Conservation (phyloP, 2,888 invertebrate species). For the Dicroscelio sp. region DNA sequence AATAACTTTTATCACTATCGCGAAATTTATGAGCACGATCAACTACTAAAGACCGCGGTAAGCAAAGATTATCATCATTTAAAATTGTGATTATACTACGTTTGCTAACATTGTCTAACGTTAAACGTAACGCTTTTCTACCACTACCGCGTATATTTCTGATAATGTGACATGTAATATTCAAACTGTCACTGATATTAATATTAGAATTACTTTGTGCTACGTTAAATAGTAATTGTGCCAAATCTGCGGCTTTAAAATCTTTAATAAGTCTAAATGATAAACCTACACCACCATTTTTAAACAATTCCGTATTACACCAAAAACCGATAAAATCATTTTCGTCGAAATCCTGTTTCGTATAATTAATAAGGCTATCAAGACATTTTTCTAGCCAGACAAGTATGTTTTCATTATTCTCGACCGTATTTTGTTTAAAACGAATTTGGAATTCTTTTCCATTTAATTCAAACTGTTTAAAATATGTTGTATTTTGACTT, state of each 20-base stretch:
- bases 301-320: background rate
- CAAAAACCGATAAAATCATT: background rate
- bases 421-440: no score
- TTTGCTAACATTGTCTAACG: background rate
- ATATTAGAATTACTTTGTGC: background rate
- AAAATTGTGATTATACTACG: background rate
- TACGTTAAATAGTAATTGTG: background rate
- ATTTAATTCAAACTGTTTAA: no score
- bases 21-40: background rate
- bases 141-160: background rate
- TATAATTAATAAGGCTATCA: no score
- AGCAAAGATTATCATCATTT: constrained; percentile 15
- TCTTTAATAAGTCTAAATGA: background rate
- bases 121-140: background rate
- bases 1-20: background rate
- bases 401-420: no score
- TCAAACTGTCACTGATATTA: background rate
- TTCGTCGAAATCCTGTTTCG: no score
- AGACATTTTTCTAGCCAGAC: no score
- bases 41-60: constrained; percentile 8
- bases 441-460: no score
- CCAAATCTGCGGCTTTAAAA: background rate
- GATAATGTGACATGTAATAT: background rate
- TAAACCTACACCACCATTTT: background rate
- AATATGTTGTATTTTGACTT: no score